Evolutionary conservation across 2,797 vertebrate species (phyloP).

Genomic region (Crypturellus tataupa): DNA sequence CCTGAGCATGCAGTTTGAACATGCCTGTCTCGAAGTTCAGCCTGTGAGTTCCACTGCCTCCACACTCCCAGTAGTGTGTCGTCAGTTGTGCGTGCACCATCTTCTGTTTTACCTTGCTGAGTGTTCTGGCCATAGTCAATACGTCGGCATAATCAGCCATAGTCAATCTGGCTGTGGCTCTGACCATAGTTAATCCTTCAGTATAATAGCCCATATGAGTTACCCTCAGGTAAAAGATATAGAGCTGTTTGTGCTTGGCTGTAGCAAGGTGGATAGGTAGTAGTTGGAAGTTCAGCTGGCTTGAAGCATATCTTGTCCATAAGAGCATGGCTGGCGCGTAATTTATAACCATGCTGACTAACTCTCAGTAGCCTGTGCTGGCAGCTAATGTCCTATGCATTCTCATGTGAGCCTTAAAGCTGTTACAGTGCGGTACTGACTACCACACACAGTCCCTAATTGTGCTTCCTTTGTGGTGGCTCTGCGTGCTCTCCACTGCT

Average conservation of each 20-base stretch:
- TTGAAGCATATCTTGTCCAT: not conserved
- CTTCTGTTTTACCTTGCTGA: rapidly evolving
- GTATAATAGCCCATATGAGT: not conserved
- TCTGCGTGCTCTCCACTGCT: not conserved
- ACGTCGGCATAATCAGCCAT: not conserved
- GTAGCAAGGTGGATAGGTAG: not conserved
- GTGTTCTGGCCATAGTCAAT: not conserved
- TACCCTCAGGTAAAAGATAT: not conserved
- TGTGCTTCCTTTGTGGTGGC: not conserved
- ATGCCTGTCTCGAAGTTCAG: not conserved
- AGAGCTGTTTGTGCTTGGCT: not conserved
- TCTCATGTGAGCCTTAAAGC: not conserved
- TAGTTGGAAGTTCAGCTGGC: not conserved
- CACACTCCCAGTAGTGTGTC: not conserved
- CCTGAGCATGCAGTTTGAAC: not conserved
- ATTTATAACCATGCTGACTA: not conserved
- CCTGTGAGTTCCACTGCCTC: not conserved
- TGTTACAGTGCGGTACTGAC: not conserved
- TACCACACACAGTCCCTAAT: not conserved
- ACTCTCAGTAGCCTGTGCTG: not conserved
- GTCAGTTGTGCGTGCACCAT: not conserved
- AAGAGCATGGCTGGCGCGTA: not conserved
- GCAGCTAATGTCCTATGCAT: not conserved
- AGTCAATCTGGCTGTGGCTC: not conserved
- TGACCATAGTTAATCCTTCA: not conserved